Percentiles rank a stretch among this genome's conserved stretches.
Evolutionary conservation across 2,113 vertebrate species (phyloP).

Genomic region (Nycticryphes semicollaris): DNA sequence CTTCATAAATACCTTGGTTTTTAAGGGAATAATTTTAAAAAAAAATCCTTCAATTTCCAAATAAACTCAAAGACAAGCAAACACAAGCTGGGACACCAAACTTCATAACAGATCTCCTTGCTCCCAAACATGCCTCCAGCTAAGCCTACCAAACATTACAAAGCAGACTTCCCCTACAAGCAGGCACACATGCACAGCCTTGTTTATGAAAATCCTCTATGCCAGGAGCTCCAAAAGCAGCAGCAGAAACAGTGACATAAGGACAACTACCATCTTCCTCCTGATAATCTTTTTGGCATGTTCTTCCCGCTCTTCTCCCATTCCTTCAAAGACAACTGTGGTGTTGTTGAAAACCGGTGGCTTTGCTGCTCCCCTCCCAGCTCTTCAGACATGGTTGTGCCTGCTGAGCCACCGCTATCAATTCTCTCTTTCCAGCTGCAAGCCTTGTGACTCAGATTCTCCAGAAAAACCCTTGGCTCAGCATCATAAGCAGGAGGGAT

Average conservation of each 20-base stretch:
- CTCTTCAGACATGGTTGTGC: background rate
- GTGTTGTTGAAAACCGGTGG: background rate
- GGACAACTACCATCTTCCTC: background rate
- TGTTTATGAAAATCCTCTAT: background rate
- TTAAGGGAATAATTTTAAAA: background rate
- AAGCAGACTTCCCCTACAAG: background rate
- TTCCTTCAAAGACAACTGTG: constrained; percentile 5
- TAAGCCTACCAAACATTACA: background rate
- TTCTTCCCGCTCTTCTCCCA: background rate
- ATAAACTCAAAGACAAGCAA: background rate
- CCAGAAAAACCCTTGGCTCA: constrained; percentile 60
- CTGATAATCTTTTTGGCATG: background rate
- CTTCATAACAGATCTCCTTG: background rate
- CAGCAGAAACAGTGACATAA: background rate
- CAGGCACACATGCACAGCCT: background rate
- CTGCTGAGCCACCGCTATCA: constrained; percentile 4
- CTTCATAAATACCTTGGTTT: background rate
- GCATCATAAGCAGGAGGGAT: constrained; percentile 47
- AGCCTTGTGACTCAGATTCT: constrained; percentile 63
- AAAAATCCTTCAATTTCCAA: background rate
- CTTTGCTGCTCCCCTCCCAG: background rate
- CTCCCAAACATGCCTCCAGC: background rate
- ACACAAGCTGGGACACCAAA: background rate
- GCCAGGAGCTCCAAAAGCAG: background rate
- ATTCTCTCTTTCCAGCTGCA: constrained; percentile 38